Evolutionary conservation across 2,797 vertebrate species (phyloP), one percentile per base, ranked within the genome.

Genomic region (Artibeus lituratus): DNA sequence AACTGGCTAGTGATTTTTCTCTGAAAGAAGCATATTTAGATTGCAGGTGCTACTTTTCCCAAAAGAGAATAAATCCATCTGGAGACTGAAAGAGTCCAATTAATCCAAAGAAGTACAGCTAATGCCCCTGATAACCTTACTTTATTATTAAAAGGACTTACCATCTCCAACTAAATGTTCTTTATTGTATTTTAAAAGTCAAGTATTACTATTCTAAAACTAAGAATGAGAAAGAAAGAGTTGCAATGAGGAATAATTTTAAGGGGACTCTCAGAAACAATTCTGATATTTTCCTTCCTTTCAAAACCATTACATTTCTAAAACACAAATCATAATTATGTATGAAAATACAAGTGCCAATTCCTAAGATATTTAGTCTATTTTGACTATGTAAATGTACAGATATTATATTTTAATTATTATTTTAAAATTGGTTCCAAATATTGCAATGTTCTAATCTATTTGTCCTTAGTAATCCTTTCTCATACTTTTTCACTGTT

Each of bases 71-170:
- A 29, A 84, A 95, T 91, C 4, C 15, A 78, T 90, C 90, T 93
- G 51, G 92, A 95, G 82, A 85, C 42, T 92, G 35, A 83, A 86
- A 93, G 39, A 70, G 35, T 83, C n/a, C 92, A 90, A 95, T 92
- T 65, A 84, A 84, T 94, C 94, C 57, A 73, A 87, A 80, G 10
- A 32, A 87, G 72, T 73, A 89, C 44, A 86, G 32, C 37, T 80
- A 90, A 82, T 85, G 32, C 16, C 49, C 51, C 53, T 62, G 26
- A 76, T 83, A 87, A 86, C 67, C 10, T 94, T 22, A 65, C 35
- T 90, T 96, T 97, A 53, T 85, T 96, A 93, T 73, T 92, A 92
- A 97, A 90, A 95, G 42, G 21, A 76, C 55, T 87, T 70, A 39
- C 24, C 15, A 81, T 81, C 55, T 73, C 86, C n/a, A 91, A 55